Evolutionary conservation across 2,113 vertebrate species (phyloP).

Genomic region (Phoxinus phoxinus): DNA sequence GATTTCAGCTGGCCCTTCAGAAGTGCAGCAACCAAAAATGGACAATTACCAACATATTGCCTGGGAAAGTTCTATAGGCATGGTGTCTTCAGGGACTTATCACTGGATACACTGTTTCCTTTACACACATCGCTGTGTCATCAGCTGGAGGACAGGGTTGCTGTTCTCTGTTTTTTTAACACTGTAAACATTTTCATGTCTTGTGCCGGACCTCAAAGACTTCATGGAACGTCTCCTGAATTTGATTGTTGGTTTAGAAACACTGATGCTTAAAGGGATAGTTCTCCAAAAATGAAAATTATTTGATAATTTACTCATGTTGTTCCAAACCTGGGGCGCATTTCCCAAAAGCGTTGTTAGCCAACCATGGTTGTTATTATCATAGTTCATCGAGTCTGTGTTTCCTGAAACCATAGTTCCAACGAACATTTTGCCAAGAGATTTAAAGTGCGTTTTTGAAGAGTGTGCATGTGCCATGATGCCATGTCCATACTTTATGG

Average conservation of each 20-base stretch:
- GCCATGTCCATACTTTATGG: too few relatives aligned
- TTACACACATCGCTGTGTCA: slow-evolving; percentile 4
- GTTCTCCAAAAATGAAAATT: slow-evolving; percentile 6
- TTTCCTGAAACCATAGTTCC: too few relatives aligned
- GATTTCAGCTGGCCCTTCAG: slow-evolving; percentile 87
- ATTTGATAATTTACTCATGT: neutral
- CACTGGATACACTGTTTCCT: neutral
- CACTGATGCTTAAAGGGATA: slow-evolving; percentile 14
- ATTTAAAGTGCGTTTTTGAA: too few relatives aligned
- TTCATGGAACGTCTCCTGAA: slow-evolving; percentile 8
- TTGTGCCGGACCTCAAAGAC: neutral
- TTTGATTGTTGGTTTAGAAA: slow-evolving; percentile 27
- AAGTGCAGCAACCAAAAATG: slow-evolving; percentile 90
- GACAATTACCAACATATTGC: slow-evolving; percentile 90
- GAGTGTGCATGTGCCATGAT: too few relatives aligned
- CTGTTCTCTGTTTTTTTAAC: slow-evolving; percentile 23
- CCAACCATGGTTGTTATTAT: too few relatives aligned
- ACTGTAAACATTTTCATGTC: slow-evolving; percentile 34
- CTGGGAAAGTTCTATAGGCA: slow-evolving; percentile 76
- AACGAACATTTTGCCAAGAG: too few relatives aligned
- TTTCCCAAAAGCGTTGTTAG: too few relatives aligned
- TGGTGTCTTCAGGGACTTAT: neutral
- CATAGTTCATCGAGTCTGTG: too few relatives aligned
- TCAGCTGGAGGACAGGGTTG: neutral
- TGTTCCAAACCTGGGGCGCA: neutral